Evolutionary conservation across 2,113 vertebrate genomes (phyloP), one percentile per base, ranked within the genome.

Genomic region (Laterallus jamaicensis): DNA sequence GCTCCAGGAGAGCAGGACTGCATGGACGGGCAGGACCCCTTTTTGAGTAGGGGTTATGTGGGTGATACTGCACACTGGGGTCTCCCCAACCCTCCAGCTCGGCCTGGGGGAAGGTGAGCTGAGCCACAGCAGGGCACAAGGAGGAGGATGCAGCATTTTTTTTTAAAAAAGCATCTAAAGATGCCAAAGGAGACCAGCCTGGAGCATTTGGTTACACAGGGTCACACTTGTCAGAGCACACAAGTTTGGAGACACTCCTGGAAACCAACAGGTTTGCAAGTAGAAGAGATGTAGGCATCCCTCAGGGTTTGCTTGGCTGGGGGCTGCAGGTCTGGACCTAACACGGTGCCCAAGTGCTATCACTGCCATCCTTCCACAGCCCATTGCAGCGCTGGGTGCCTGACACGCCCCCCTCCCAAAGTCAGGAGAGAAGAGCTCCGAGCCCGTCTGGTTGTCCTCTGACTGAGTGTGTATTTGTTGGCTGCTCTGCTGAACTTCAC

Each of bases 271-370:
- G 50, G 15, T 63, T 63, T 81, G 37, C n/a, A 67, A 54, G 59
- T 10, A 12, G 35, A 82, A 75, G 15, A 71, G 35, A 79, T 79
- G 40, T 63, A 7, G 21, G 7, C 20, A 52, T 12, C 47, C 25
- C n/a, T 86, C 24, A 42, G 29, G 24, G 5, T 67, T 88, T 82
- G 5, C n/a, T 83, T 40, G 29, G 39, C 47, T 84, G 62, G 18
- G 66, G 77, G 11, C 58, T 83, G 49, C 42, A 32, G 52, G 16
- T 54, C 69, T 49, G 32, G 26, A 85, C 25, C 55, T 79, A n/a
- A 67, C 14, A 58, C 0, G 0, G 26, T n/a, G 42, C 29, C 16
- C 0, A 1, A 32, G 64, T 35, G 40, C 22, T 37, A 20, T 5
- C 37, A 16, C 9, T 25, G 18, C 71, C 31, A 26, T 31, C 28